Evolutionary conservation across 1,140 invertebrate species (phyloP), one percentile per base, ranked within the genome.

Genomic region (Cryptotermes secundus): DNA sequence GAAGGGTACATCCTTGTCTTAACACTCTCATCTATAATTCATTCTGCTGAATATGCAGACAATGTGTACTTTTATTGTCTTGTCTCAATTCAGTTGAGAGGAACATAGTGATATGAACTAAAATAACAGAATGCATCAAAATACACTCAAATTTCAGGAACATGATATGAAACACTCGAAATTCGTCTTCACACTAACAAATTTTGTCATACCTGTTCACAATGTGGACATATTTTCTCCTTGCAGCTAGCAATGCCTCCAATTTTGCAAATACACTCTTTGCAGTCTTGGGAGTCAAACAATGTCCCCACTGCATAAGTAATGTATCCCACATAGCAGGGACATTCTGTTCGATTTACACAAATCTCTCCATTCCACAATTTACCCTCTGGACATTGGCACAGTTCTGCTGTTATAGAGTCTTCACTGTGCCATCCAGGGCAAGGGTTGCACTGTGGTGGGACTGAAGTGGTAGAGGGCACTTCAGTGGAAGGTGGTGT

Each of bases 331-430:
- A 94, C 90, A 38, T 94, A 89, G 87, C 96, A 97, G 0, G 96
- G 94, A 88, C 96, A 97, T 86, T 95, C 90, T 81, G 92, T 90
- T 42, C 92, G 89, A 0, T 90, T 86, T 0, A 96, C 93, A 88
- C 96, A 97, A 79, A 89, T 89, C 59, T 91, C 89, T 14, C 96
- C 96, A 90, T 97, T 92, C 92, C 93, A 97, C 88, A 91, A 93
- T 22, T 89, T 84, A 26, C 90, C 89, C 24, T 81, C 12, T 1
- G n/a, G 59, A 31, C 59, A 72, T 26, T 26, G 26, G 59, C 59
- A 72, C 19, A 49, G 9, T 49, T 22, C 45, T 49, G 45, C 45
- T 10, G 59, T 14, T n/a, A 72, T 6, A 31, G 59, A 6, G 2
- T 72, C 59, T 31, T 72, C 59, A 72, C 26, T 31, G 7, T 31